phyloP scores from a whole-genome alignment of 1,140 invertebrate genomes.

The Chelonus insularis region DNA sequence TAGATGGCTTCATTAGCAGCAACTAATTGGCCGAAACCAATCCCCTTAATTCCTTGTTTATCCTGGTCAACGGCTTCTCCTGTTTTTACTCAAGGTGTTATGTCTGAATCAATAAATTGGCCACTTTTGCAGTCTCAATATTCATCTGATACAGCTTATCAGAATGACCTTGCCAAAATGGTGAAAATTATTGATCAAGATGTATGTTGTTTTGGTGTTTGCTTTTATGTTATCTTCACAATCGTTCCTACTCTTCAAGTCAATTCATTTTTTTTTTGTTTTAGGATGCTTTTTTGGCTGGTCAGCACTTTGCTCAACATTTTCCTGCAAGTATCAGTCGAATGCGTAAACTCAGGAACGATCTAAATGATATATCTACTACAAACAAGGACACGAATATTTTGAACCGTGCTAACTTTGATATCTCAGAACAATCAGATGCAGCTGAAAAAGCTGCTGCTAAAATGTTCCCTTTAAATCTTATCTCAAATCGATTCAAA shows the following conservation, averaged over 20 bases:
- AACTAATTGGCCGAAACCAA: slow-evolving; percentile 90
- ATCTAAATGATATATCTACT: slow-evolving; percentile 24
- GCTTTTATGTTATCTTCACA: slow-evolving; percentile 8
- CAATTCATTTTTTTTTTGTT: slow-evolving; percentile 23
- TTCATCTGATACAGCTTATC: slow-evolving; percentile 78
- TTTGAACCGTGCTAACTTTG: slow-evolving; percentile 27
- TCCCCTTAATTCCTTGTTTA: slow-evolving; percentile 91
- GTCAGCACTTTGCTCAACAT: slow-evolving; percentile 78
- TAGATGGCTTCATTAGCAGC: slow-evolving; percentile 97
- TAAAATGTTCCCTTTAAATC: slow-evolving; percentile 51
- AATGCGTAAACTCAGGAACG: slow-evolving; percentile 44
- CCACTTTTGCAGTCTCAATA: slow-evolving; percentile 87
- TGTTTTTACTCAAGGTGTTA: slow-evolving; percentile 94
- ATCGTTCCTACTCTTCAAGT: background rate
- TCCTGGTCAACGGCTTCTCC: slow-evolving; percentile 96
- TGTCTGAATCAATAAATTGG: slow-evolving; percentile 95
- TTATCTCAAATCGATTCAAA: slow-evolving; percentile 51
- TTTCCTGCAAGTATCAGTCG: slow-evolving; percentile 66
- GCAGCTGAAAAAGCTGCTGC: slow-evolving; percentile 50
- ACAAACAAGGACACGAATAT: slow-evolving; percentile 27
- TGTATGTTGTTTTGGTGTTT: slow-evolving; percentile 39
- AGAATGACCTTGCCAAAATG: slow-evolving; percentile 84
- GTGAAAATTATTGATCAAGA: slow-evolving; percentile 67
- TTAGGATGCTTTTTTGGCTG: slow-evolving; percentile 74
- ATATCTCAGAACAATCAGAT: slow-evolving; percentile 23